phyloP scores from a whole-genome alignment of 2,888 invertebrate species.

The Liposcelis brunnea region DNA sequence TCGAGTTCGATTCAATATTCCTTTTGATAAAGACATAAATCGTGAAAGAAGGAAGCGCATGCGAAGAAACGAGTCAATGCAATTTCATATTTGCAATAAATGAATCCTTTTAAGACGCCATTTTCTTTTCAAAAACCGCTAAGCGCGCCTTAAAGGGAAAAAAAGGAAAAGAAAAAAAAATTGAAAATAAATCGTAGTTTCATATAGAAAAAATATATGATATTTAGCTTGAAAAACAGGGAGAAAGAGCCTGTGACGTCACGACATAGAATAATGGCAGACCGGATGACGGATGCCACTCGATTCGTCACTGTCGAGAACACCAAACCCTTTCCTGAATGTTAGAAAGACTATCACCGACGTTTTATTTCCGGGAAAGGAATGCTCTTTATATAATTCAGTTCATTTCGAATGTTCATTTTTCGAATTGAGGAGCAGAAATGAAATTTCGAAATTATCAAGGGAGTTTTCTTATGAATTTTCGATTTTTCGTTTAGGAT shows the following conservation, averaged over 20 bases:
- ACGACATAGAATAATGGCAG: conserved; percentile 8
- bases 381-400: too few relatives aligned
- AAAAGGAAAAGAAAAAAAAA: too few relatives aligned
- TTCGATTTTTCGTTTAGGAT: conserved; percentile 4
- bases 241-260: conserved; percentile 4
- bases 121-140: not conserved
- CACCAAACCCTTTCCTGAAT: conserved; percentile 3
- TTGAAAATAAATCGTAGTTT: conserved; percentile 7
- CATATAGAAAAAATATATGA: conserved; percentile 5
- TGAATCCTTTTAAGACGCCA: too few relatives aligned
- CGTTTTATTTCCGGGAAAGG: too few relatives aligned
- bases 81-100: too few relatives aligned
- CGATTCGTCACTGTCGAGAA: conserved; percentile 4
- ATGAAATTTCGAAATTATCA: too few relatives aligned
- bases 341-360: not conserved
- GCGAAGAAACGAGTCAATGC: too few relatives aligned
- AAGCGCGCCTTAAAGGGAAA: not conserved
- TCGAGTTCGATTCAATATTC: too few relatives aligned
- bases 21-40: too few relatives aligned
- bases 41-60: too few relatives aligned
- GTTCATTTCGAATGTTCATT: too few relatives aligned
- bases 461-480: not conserved
- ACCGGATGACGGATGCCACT: conserved; percentile 4
- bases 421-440: too few relatives aligned
- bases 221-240: conserved; percentile 7